phyloP scores from a whole-genome alignment of 1,140 invertebrate genomes.

The Oncopeltus fasciatus region DNA sequence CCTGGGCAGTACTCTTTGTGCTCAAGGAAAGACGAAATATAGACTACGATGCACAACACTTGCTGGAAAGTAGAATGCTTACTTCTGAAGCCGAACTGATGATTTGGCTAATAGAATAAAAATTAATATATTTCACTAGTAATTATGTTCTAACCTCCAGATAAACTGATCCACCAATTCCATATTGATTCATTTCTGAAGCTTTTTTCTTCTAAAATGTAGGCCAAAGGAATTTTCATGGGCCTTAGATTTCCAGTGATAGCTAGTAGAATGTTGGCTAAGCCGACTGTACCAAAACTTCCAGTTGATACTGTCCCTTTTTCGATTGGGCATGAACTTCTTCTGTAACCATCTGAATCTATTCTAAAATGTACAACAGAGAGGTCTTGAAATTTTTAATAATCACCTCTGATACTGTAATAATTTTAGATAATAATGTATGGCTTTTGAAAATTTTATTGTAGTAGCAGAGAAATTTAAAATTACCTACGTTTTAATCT shows the following conservation, averaged over 20 bases:
- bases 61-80: too few species aligned
- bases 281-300: conserved; percentile 40
- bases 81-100: too few species aligned
- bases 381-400: too few species aligned
- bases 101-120: too few species aligned
- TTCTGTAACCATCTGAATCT: too few species aligned
- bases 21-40: too few species aligned
- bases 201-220: conserved; percentile 28
- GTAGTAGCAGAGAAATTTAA: background rate
- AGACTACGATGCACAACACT: too few species aligned
- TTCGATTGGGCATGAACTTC: conserved; percentile 41
- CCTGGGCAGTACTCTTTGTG: too few species aligned
- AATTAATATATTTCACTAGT: too few species aligned
- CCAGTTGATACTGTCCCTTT: conserved; percentile 40
- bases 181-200: background rate
- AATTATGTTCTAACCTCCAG: conserved; percentile 13
- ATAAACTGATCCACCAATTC: background rate
- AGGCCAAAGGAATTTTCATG: background rate
- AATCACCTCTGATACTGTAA: background rate
- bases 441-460: background rate
- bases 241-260: conserved; percentile 52
- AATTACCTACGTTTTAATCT: background rate
- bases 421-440: background rate
- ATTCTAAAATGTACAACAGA: too few species aligned
- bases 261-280: conserved; percentile 48